A percentile compares a stretch with the other conserved stretches of the same genome.
Conservation (phyloP, 2,113 vertebrate genomes). For the Mastomys coucha region DNA sequence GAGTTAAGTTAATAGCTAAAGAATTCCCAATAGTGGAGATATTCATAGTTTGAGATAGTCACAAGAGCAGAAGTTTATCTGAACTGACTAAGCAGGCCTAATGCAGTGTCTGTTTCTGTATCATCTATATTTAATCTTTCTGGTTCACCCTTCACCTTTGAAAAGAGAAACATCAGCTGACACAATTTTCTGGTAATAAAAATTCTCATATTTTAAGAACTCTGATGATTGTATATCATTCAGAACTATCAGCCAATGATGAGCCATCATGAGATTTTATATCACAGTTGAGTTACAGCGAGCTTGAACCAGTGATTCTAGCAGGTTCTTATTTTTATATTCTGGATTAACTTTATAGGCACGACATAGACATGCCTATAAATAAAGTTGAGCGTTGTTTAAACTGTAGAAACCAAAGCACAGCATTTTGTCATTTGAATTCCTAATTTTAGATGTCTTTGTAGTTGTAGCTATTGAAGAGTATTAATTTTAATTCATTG, state of each 20-base stretch:
- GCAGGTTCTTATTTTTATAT: background rate
- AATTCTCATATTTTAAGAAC: conserved; percentile 41
- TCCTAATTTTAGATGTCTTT: background rate
- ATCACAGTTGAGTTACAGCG: background rate
- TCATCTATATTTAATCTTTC: background rate
- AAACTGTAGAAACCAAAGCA: background rate
- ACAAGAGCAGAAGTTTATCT: conserved; percentile 16
- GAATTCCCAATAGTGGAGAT: conserved; percentile 37
- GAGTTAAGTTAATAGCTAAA: conserved; percentile 49
- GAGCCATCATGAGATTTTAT: conserved; percentile 12
- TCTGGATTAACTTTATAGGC: conserved; percentile 19
- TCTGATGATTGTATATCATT: conserved; percentile 37
- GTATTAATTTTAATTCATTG: conserved; percentile 36
- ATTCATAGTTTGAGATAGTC: conserved; percentile 33
- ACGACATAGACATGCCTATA: background rate
- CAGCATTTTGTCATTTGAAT: background rate
- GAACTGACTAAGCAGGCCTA: background rate
- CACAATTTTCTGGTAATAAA: conserved; percentile 26
- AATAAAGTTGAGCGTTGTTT: conserved; percentile 7
- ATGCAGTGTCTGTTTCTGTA: background rate
- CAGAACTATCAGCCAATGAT: background rate
- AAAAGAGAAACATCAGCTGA: conserved; percentile 5
- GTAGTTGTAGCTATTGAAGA: background rate
- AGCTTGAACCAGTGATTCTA: conserved; percentile 1
- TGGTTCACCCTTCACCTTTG: conserved; percentile 21